A percentile compares a stretch with the other conserved stretches of the same genome.
phyloP scores from a whole-genome alignment of 2,797 vertebrate genomes.

The Aselliscus stoliczkanus region DNA sequence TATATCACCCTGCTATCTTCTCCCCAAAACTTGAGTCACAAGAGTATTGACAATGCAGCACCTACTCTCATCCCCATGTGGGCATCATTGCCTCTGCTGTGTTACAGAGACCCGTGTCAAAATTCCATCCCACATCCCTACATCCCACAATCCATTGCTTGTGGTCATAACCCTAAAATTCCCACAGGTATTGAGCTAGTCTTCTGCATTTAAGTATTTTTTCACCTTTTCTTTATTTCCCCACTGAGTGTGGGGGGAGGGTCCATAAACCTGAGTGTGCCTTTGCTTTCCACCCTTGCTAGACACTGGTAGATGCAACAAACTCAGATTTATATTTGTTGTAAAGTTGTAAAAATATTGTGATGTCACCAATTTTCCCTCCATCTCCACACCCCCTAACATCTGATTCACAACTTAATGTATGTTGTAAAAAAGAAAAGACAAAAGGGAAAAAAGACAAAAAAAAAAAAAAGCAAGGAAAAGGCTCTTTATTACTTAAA shows the following conservation, averaged over 20 bases:
- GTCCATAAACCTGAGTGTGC: conserved; percentile 90
- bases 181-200: conserved; percentile 59
- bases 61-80: background rate
- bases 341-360: conserved; percentile 97
- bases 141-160: background rate
- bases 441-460: conserved; percentile 31
- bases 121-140: conserved; percentile 13
- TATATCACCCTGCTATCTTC: conserved; percentile 19
- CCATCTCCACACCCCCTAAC: conserved; percentile 92
- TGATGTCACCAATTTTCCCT: conserved; percentile 92
- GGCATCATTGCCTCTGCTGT: background rate
- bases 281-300: conserved; percentile 94
- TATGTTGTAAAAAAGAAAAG: conserved; percentile 92
- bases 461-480: conserved; percentile 67
- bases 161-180: conserved; percentile 53
- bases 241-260: conserved; percentile 80
- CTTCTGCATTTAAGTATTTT: conserved; percentile 58
- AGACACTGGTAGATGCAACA: conserved; percentile 90
- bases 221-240: conserved; percentile 39
- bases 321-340: conserved; percentile 86
- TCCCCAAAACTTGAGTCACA: conserved; percentile 26
- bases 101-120: background rate
- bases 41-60: background rate
- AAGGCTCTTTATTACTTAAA: conserved; percentile 81
- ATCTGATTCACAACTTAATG: conserved; percentile 96